Conservation (phyloP, 2,888 invertebrate genomes). For the Baronia brevicornis region DNA sequence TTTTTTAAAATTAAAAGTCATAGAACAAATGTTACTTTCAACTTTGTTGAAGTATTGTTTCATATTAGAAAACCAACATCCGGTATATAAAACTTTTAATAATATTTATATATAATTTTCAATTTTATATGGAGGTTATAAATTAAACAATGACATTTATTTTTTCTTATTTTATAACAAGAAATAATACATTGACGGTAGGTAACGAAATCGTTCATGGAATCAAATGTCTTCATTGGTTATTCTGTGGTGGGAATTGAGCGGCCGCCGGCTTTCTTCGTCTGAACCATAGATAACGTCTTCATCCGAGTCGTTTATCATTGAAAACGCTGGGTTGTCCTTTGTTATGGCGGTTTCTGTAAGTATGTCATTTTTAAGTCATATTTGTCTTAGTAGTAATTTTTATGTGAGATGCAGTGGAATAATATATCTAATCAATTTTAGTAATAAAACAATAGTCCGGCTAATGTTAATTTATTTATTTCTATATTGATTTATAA, state of each 20-base stretch:
- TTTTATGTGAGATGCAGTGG: too few relatives aligned
- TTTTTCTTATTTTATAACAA: slow-evolving; percentile 42
- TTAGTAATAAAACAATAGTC: too few relatives aligned
- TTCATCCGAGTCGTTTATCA: slow-evolving; percentile 99
- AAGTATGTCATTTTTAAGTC: too few relatives aligned
- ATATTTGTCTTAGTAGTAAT: too few relatives aligned
- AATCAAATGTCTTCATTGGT: slow-evolving; percentile 75
- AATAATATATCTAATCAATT: too few relatives aligned
- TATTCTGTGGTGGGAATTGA: slow-evolving; percentile 81
- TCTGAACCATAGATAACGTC: slow-evolving; percentile 96
- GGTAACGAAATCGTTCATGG: slow-evolving; percentile 26
- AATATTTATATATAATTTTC: background rate
- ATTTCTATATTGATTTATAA: too few relatives aligned
- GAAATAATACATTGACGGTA: slow-evolving; percentile 37
- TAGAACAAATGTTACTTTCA: too few relatives aligned
- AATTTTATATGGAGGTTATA: background rate
- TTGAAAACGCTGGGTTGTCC: slow-evolving; percentile 98
- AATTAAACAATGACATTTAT: slow-evolving; percentile 9
- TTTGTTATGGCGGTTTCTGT: slow-evolving; percentile 93
- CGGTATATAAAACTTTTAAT: background rate
- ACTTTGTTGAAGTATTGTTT: too few relatives aligned
- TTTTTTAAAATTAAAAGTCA: too few relatives aligned
- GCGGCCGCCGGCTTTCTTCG: slow-evolving; percentile 88
- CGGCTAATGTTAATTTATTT: too few relatives aligned
- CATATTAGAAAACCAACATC: too few relatives aligned